These are phyloP conservation scores for Trachelus stipa DNA, from an alignment of 2,888 invertebrate species.

Conservation along the genomic window DNA sequence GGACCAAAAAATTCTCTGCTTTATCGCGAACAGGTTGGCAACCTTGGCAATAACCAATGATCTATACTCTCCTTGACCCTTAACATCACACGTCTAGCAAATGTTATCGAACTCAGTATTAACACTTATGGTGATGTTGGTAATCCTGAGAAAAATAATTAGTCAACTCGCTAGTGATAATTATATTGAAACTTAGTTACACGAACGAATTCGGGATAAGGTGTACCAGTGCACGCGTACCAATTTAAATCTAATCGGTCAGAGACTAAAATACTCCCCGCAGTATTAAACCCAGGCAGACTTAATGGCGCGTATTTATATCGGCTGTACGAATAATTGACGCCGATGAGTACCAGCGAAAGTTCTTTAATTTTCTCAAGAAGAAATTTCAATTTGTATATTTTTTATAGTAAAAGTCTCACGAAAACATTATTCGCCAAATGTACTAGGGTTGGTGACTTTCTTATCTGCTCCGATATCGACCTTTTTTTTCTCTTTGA, in stretches of 20 bases:
- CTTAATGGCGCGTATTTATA: background rate
- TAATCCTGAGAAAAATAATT: background rate
- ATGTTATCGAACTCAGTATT: background rate
- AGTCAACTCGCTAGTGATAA: background rate
- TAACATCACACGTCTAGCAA: background rate
- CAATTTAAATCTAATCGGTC: background rate
- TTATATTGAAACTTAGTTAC: background rate
- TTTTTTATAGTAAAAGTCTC: background rate
- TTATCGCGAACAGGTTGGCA: background rate
- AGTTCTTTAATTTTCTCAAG: background rate
- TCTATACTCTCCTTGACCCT: background rate
- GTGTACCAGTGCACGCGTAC: background rate
- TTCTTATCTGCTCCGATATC: background rate
- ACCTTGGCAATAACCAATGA: background rate
- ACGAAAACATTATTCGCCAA: background rate
- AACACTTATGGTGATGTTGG: background rate
- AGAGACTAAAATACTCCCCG: background rate
- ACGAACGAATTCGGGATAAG: background rate
- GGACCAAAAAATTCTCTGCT: background rate
- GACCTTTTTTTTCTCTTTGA: background rate
- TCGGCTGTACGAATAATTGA: background rate
- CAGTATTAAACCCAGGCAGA: background rate
- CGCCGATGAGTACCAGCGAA: background rate
- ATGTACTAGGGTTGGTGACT: background rate
- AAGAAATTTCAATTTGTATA: background rate